Base-by-base conservation (phyloP, 1,140 invertebrate genomes). In the Lutraria rhynchaena region DNA sequence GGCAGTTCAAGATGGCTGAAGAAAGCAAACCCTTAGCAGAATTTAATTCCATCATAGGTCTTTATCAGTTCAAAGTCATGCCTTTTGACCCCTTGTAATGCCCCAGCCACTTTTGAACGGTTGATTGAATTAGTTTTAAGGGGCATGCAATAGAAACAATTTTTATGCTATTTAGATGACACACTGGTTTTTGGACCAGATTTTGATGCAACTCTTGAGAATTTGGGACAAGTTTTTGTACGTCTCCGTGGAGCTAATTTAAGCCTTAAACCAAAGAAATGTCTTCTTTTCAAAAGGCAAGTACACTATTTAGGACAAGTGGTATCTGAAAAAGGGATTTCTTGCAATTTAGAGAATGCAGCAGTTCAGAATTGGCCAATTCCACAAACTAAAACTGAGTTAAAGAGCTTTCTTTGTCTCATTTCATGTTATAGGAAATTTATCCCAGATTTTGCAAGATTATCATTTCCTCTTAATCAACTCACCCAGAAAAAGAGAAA, bases 391-490 rank as follows among this genome's bases (percentile, higher is more conserved):
- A 69, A 87, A 7, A 89, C 91, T 37, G 89, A 93, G 57, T 55
- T 94, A 0, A 80, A 91, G 55, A 35, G 87, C 22, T 94, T 94
- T 81, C 37, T 94, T 1, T 93, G 94, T 0, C 69, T 94, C 15
- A 70, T 89, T 41, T 90, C 90, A 70, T 67, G 44, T 46, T 67
- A 67, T 33, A 7, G 63, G 63, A 67, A 46, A 44, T 67, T 67
- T 29, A 67, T 67, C 35, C 33, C 3, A 46, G 9, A 5, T 41
- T 13, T 67, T 7, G 24, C n/a, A 37, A 35, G 3, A 17, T 67
- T 44, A 24, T 13, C n/a, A 5, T 41, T 51, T 51, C 67, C 67
- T 9, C 33, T 70, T 19, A 51, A 70, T 51, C 11, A 29, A 15
- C 44, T 70, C 27, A 70, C 67, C 19, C 22, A 51, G 44, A 69